Base-by-base conservation (phyloP, 2,888 invertebrate genomes). In the Hypomecis punctinalis region DNA sequence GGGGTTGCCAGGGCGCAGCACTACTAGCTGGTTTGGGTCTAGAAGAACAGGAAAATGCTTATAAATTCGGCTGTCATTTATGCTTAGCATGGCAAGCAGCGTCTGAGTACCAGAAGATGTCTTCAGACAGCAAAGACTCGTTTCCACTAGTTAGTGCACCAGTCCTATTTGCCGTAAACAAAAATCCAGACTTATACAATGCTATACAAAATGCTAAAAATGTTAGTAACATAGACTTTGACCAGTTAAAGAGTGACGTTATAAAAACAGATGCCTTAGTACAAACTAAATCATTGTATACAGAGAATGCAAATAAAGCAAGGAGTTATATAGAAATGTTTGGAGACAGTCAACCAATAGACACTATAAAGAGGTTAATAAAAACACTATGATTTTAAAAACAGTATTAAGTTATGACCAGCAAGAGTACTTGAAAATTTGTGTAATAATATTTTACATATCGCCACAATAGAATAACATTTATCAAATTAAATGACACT, bases 1-100 rank as follows among this genome's bases (percentile, higher is more conserved):
- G 96, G 76, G 96, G 97, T 6, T 98, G 97, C 79, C 95, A 96
- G 85, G 96, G 96, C n/a, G 95, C 97, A 0, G 81, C 97, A 61
- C 94, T 96, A 82, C 87, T 98, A 69, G 96, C 96, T 13, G 95
- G 95, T 0, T 96, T 96, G 76, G 90, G 92, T 40, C 81, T 93
- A 52, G 92, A 94, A 42, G 88, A 96, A 46, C 97, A 97, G 82
- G 94, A 95, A 66, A 94, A 94, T 59, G 97, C 96, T 0, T 96
- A 95, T 80, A 92, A 95, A 58, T 97, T 97, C 80, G 97, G 97
- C 5, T 95, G 96, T 80, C 96, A 97, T 85, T 91, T 97, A 56
- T 96, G 96, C 43, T 93, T 97, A 76, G 96, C 97, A 4, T 96
- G 97, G 95, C 97, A 97, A 93, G 96, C 96, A 0, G 84, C 87